These are phyloP conservation scores for Cheilosia soror DNA, from an alignment of 2,888 invertebrate species.

Conservation along the genomic window DNA sequence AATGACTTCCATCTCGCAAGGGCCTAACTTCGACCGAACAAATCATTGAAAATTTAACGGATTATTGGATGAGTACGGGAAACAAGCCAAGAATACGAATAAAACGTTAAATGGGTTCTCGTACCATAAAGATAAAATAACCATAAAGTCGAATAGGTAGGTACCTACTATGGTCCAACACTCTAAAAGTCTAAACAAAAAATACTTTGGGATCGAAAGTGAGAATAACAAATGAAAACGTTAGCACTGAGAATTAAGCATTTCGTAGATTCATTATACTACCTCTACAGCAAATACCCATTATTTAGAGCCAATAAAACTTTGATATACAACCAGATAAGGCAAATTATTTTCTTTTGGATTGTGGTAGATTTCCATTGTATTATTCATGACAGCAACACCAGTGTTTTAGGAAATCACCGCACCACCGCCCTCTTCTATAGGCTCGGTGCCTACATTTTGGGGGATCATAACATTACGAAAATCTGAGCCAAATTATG, in stretches of 20 bases:
- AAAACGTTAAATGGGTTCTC: slow-evolving; percentile 60
- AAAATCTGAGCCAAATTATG: slow-evolving; percentile 26
- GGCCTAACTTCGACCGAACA: slow-evolving; percentile 45
- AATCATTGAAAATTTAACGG: slow-evolving; percentile 69
- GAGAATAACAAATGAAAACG: slow-evolving; percentile 60
- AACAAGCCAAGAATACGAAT: slow-evolving; percentile 64
- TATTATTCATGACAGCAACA: slow-evolving; percentile 35
- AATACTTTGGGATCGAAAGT: slow-evolving; percentile 56
- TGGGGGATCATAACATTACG: slow-evolving; percentile 15
- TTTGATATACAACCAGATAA: slow-evolving; percentile 72
- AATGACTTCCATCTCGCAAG: slow-evolving; percentile 58
- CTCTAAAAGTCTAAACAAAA: slow-evolving; percentile 4
- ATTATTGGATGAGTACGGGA: slow-evolving; percentile 57
- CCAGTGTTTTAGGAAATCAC: slow-evolving; percentile 45
- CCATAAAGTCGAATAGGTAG: slow-evolving; percentile 53
- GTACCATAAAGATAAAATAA: slow-evolving; percentile 69
- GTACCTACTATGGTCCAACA: slow-evolving; percentile 56
- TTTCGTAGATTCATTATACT: slow-evolving; percentile 72
- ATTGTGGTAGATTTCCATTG: slow-evolving; percentile 53
- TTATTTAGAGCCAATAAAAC: slow-evolving; percentile 72
- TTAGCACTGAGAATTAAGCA: slow-evolving; percentile 57
- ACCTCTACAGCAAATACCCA: slow-evolving; percentile 72
- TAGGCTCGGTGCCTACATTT: no score
- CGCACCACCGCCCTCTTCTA: not conserved
- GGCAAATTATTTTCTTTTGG: slow-evolving; percentile 57